phyloP scores from a whole-genome alignment of 2,797 vertebrate species.

The Brachyrhaphis roseni region DNA sequence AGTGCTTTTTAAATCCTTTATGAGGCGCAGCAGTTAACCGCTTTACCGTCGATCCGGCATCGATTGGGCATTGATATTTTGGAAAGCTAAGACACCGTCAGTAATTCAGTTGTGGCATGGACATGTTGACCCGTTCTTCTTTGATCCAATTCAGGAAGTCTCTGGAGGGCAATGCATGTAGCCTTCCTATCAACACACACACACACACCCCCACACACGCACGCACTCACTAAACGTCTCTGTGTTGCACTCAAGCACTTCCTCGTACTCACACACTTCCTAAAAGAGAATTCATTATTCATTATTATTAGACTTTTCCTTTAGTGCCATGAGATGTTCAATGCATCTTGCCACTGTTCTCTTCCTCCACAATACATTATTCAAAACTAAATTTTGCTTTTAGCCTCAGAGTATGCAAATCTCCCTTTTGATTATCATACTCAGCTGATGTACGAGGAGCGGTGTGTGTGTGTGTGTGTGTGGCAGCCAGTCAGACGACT shows the following conservation, averaged over 20 bases:
- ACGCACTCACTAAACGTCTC: conserved; percentile 8
- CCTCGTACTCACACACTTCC: conserved; percentile 46
- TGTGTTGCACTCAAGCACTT: conserved; percentile 36
- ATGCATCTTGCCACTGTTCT: conserved; percentile 64
- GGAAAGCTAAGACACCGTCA: conserved; percentile 32
- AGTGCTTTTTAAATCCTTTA: conserved; percentile 34
- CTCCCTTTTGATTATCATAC: conserved; percentile 76
- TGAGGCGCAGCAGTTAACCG: conserved; percentile 44
- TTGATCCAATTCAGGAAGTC: conserved; percentile 66
- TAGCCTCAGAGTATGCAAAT: conserved; percentile 80
- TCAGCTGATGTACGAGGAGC: conserved; percentile 70
- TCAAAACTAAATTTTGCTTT: conserved; percentile 77
- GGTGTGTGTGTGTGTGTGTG: conserved; percentile 3
- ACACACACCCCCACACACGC: conserved; percentile 18
- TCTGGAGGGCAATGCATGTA: conserved; percentile 55
- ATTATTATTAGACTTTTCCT: conserved; percentile 77
- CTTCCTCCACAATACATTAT: conserved; percentile 77
- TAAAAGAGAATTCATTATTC: conserved; percentile 75
- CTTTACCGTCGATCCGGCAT: conserved; percentile 60
- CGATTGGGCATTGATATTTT: conserved; percentile 49
- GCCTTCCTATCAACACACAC: conserved; percentile 30
- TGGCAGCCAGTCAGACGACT: conserved; percentile 43
- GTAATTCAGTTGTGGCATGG: conserved; percentile 60
- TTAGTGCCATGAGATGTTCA: conserved; percentile 71
- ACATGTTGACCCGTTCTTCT: conserved; percentile 56